phyloP scores from a whole-genome alignment of 2,113 vertebrate genomes.

The Percopsis transmontana region DNA sequence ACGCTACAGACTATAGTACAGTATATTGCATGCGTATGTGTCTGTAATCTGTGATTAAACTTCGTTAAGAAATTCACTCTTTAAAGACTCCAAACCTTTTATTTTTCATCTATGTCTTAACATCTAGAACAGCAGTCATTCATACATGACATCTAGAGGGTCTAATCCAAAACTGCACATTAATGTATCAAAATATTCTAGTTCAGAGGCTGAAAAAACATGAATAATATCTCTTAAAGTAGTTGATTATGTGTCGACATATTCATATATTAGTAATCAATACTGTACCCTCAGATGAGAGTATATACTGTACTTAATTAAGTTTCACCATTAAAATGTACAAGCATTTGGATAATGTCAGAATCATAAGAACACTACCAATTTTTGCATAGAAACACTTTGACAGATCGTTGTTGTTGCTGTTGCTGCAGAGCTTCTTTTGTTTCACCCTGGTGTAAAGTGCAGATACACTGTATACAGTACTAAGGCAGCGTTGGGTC shows the following conservation, averaged over 20 bases:
- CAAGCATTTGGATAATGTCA: background rate
- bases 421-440: background rate
- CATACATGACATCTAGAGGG: slow-evolving; percentile 43
- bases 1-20: no score
- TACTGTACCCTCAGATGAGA: slow-evolving; percentile 4
- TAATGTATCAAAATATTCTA: slow-evolving; percentile 38
- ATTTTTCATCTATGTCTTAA: slow-evolving; percentile 29
- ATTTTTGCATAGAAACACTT: slow-evolving; percentile 46
- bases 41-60: background rate
- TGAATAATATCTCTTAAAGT: slow-evolving; percentile 47
- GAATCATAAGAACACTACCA: slow-evolving; percentile 28
- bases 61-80: background rate
- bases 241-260: slow-evolving; percentile 22
- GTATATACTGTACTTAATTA: slow-evolving; percentile 11
- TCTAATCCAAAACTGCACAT: slow-evolving; percentile 48
- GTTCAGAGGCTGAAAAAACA: slow-evolving; percentile 35
- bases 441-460: no score
- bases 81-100: slow-evolving; percentile 8
- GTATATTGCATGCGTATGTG: background rate
- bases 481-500: no score
- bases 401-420: background rate
- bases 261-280: background rate
- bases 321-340: background rate
- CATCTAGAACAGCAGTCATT: slow-evolving; percentile 44
- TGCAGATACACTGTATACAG: no score